Base-by-base conservation (phyloP, 2,888 invertebrate genomes). In the Boloria euphrosyne region DNA sequence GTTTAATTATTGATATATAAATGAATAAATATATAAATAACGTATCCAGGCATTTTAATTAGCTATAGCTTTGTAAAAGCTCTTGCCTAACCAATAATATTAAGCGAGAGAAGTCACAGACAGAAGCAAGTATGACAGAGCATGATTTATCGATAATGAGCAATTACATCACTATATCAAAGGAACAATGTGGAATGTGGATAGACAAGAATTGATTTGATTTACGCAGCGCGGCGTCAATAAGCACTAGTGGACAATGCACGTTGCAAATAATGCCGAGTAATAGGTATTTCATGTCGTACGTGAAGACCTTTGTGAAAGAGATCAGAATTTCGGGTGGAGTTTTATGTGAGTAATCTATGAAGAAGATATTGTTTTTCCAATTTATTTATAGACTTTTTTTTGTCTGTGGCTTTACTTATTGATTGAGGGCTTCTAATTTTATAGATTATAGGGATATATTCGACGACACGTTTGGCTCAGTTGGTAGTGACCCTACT, bases 171-270 rank as follows among this genome's bases (percentile, higher is more conserved):
- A 69, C 71, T 70, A 73, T 75, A 76, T 75, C 76, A 73, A 71
- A 68, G 31, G 57, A 38, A 71, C 72, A 69, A 66, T 72, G 69
- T 16, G 73, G 75, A 69, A 66, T 72, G 69, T 16, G 73, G 75
- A 78, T 76, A 73, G 76, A 73, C 71, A 71, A 71, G 75, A 78
- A 80, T 78, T 69, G 78, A 77, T 80, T 79, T 81, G 83, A 82
- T 83, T 80, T 80, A 78, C 75, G 72, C 71, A 71, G 64, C 74
- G 72, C 71, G 71, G 64, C 71, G 75, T 74, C 77, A 78, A 78
- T 75, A 72, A 73, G 77, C 76, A 75, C 75, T 66, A 47, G 74
- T 74, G 76, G 73, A 69, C 70, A 63, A 50, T 51, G 65, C 46
- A 61, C 38, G 27, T 31, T 18, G 44, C 64, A 51, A 52, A 44